These are phyloP conservation scores for Cynopterus brachyotis DNA, from an alignment of 2,113 vertebrate species.

Conservation along the genomic window DNA sequence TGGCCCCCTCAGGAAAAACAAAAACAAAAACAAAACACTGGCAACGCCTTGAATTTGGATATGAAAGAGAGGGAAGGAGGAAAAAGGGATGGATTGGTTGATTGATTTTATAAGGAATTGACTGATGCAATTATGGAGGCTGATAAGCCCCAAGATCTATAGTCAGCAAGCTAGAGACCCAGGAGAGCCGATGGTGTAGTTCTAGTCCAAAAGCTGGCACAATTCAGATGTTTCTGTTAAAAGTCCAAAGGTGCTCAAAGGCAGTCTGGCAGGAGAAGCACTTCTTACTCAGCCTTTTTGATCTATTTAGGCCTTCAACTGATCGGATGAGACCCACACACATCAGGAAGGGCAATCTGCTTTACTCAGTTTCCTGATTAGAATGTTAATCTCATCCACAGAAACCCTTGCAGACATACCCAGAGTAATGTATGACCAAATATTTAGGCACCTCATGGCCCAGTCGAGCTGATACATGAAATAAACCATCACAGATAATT, in stretches of 20 bases:
- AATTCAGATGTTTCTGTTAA: neutral
- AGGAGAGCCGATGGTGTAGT: neutral
- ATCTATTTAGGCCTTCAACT: neutral
- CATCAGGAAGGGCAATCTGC: neutral
- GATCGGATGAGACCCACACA: neutral
- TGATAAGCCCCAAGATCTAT: neutral
- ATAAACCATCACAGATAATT: neutral
- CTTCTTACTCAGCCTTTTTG: neutral
- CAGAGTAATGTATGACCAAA: neutral
- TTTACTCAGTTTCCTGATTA: neutral
- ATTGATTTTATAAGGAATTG: neutral
- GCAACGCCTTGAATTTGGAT: too few relatives aligned
- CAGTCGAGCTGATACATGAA: neutral
- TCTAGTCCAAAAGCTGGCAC: neutral
- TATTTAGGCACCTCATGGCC: neutral
- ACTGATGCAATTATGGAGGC: neutral
- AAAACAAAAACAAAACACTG: too few relatives aligned
- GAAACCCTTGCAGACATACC: neutral
- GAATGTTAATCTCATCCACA: neutral
- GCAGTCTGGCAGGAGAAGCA: neutral
- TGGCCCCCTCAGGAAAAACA: too few relatives aligned
- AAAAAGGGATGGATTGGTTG: too few relatives aligned
- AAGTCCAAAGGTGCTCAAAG: neutral
- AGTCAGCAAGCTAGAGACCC: neutral
- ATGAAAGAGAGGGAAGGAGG: neutral